phyloP scores from a whole-genome alignment of 2,113 vertebrate genomes.

The Labeo rohita region DNA sequence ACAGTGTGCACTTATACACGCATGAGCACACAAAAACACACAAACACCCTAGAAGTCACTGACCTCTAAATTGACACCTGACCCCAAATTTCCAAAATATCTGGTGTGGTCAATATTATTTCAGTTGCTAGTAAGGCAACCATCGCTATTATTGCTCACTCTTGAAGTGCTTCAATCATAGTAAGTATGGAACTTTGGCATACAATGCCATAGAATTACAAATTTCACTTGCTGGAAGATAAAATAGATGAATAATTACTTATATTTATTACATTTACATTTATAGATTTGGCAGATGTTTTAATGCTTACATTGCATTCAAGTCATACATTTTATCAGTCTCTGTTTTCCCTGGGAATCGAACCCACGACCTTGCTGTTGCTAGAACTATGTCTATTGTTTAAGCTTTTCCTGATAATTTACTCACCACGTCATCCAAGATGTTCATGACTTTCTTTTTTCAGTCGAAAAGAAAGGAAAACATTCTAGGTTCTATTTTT shows the following conservation, averaged over 20 bases:
- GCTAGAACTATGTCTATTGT: too few relatives aligned
- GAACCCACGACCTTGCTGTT: too few relatives aligned
- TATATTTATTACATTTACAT: neutral
- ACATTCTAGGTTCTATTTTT: too few relatives aligned
- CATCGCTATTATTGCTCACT: neutral
- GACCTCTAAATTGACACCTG: neutral
- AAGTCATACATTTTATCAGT: neutral
- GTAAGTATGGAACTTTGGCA: neutral
- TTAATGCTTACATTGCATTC: neutral
- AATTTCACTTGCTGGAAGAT: neutral
- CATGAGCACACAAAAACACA: slow-evolving; percentile 7
- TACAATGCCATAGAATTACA: neutral
- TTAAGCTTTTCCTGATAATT: too few relatives aligned
- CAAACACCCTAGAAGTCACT: neutral
- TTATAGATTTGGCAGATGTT: neutral
- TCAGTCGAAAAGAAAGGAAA: too few relatives aligned
- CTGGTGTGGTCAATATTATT: slow-evolving; percentile 22
- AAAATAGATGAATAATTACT: neutral
- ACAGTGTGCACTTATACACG: neutral
- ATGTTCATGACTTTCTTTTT: too few relatives aligned
- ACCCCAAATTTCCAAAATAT: slow-evolving; percentile 34
- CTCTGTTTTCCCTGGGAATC: too few relatives aligned
- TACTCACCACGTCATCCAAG: too few relatives aligned
- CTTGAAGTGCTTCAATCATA: neutral
- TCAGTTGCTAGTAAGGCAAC: slow-evolving; percentile 15